phyloP scores from a whole-genome alignment of 1,140 invertebrate species.

The Dendrolimus punctatus region DNA sequence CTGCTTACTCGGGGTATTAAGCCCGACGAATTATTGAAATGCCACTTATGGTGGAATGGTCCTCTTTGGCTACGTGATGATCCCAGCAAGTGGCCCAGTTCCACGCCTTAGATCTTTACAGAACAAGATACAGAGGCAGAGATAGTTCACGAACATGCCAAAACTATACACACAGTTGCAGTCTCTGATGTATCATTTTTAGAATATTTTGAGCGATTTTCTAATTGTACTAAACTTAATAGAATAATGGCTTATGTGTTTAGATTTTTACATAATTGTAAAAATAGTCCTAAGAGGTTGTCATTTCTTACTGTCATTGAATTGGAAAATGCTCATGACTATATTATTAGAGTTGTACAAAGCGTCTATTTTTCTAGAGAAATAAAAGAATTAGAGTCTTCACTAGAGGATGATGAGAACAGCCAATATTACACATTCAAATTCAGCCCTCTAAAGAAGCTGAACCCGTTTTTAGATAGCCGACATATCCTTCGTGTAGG shows the following conservation, averaged over 20 bases:
- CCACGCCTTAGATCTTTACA: no score
- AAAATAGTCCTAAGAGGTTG: not conserved
- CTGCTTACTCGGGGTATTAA: slow-evolving; percentile 21
- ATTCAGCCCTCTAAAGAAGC: no score
- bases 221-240: slow-evolving; percentile 3
- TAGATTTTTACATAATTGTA: slow-evolving; percentile 7
- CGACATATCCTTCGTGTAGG: slow-evolving; percentile 12
- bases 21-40: slow-evolving; percentile 11
- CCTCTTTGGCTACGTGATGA: slow-evolving; percentile 2
- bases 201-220: slow-evolving; percentile 7
- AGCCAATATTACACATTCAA: no score
- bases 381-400: slow-evolving; percentile 2
- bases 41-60: slow-evolving; percentile 12
- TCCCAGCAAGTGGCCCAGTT: not conserved
- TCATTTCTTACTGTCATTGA: slow-evolving; percentile 7
- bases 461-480: slow-evolving; percentile 13
- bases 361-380: slow-evolving; percentile 4
- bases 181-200: not conserved
- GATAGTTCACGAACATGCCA: slow-evolving; percentile 4
- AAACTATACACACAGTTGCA: not conserved
- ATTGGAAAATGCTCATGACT: slow-evolving; percentile 3
- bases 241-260: slow-evolving; percentile 2
- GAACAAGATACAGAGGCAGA: no score
- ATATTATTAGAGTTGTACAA: slow-evolving; percentile 5
- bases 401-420: not conserved